phyloP scores from a whole-genome alignment of 2,888 invertebrate genomes.

The Heliconius cydno region DNA sequence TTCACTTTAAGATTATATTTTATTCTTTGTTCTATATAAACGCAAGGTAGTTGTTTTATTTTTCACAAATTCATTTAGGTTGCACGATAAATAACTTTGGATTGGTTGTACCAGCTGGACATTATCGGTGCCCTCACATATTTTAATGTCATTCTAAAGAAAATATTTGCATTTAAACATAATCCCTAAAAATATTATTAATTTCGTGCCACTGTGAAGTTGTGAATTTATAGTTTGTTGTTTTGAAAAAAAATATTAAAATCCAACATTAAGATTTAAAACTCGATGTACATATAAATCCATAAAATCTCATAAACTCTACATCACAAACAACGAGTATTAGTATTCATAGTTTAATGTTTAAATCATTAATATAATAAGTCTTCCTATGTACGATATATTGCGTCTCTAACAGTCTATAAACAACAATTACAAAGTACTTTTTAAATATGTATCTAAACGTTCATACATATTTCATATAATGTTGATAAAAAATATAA shows the following conservation, averaged over 20 bases:
- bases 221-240: slow-evolving; percentile 31
- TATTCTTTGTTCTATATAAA: slow-evolving; percentile 12
- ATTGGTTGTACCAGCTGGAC: slow-evolving; percentile 6
- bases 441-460: slow-evolving; percentile 20
- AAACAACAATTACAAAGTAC: slow-evolving; percentile 34
- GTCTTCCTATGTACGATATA: slow-evolving; percentile 25
- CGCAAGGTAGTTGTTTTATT: slow-evolving; percentile 3
- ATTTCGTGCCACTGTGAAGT: slow-evolving; percentile 9
- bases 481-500: slow-evolving; percentile 34
- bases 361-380: slow-evolving; percentile 15
- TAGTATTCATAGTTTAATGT: too few relatives aligned
- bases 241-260: slow-evolving; percentile 21
- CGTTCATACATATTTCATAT: slow-evolving; percentile 28
- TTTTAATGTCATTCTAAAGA: slow-evolving; percentile 18
- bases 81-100: slow-evolving; percentile 19
- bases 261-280: slow-evolving; percentile 13
- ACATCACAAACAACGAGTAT: background rate
- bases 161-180: slow-evolving; percentile 26
- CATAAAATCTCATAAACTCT: background rate
- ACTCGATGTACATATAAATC: slow-evolving; percentile 30
- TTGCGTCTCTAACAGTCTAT: slow-evolving; percentile 29
- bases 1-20: slow-evolving; percentile 39
- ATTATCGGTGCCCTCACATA: slow-evolving; percentile 17
- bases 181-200: slow-evolving; percentile 29
- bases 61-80: slow-evolving; percentile 15